Evolutionary conservation across 2,888 invertebrate species (phyloP), one percentile per base, ranked within the genome.

Genomic region (Aleiodes leptofemur): DNA sequence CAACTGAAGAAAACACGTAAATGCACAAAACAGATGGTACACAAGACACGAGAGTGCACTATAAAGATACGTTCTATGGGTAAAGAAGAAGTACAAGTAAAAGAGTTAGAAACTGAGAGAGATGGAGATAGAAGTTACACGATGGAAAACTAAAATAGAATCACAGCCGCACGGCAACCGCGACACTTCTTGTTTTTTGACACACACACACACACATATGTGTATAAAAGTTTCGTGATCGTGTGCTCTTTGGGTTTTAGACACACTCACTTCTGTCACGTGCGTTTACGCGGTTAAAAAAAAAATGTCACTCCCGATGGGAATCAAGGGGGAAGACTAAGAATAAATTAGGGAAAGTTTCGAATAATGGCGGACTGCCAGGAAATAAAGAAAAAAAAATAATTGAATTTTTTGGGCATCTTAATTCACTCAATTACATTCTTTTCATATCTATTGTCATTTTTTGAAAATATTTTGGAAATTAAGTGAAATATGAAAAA

Each of bases 141-240:
- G 34, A 48, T 43, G 73, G 23, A 59, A 59, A 13, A 56, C 14
- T 31, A 48, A 53, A 66, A 64, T 48, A 53, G 56, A 56, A 75
- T 76, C 61, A 73, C 74, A 69, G 70, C 74, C 76, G 73, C 74
- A 69, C 75, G 74, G 76, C 64, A 16, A 61, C 56, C 48, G 72
- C 51, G 48, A 43, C 72, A 34, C 78, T 79, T 76, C 74, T 77
- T 78, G 74, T 74, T 76, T 64, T 70, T 59, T 66, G 34, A 34
- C 2, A 55, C 55, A 50, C 14, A 56, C 43, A 13, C 29, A 34
- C 34, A 55, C 55, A 50, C 14, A 56, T 34, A 13, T 16, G 64
- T 14, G 14, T 23, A 16, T 14, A 55, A 48, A 64, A 43, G 43
- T 48, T 48, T 43, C 64, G 43, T 43, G 43, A 43, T 43, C 51